Percentiles rank a stretch among this genome's conserved stretches.
Evolutionary conservation across 2,113 vertebrate genomes (phyloP).

Genomic region (Pipra filicauda): DNA sequence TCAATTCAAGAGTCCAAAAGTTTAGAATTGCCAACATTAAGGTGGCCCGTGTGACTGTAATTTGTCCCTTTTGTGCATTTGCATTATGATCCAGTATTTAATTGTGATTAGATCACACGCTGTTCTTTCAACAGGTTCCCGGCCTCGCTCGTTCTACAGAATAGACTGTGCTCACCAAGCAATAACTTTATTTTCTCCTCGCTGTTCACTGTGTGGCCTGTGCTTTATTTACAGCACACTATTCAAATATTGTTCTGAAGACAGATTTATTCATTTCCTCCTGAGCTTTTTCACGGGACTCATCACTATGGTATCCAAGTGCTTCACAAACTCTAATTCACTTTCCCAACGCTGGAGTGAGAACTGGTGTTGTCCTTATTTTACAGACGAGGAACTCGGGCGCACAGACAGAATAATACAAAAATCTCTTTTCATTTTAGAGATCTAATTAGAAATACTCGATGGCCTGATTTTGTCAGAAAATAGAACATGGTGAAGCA

Average conservation of each 20-base stretch:
- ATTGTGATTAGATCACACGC: background rate
- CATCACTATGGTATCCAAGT: conserved; percentile 39
- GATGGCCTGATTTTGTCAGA: conserved; percentile 15
- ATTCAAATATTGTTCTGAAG: conserved; percentile 56
- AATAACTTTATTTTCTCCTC: conserved; percentile 24
- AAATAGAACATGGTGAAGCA: background rate
- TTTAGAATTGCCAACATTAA: background rate
- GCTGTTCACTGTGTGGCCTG: background rate
- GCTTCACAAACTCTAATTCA: conserved; percentile 22
- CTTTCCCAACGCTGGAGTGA: background rate
- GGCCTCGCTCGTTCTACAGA: background rate
- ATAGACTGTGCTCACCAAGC: background rate
- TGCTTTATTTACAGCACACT: conserved; percentile 44
- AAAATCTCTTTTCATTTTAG: conserved; percentile 1
- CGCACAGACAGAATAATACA: background rate
- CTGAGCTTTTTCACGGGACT: conserved; percentile 22
- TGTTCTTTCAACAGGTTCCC: conserved; percentile 5
- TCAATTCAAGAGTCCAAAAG: background rate
- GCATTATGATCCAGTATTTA: background rate
- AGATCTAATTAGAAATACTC: conserved; percentile 5
- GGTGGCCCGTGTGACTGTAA: background rate
- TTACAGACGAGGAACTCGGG: background rate
- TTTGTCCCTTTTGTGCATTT: background rate
- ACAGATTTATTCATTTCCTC: conserved; percentile 58
- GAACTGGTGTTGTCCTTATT: background rate